Evolutionary conservation across 2,888 invertebrate species (phyloP).

Genomic region (Calliopum simillimum): DNA sequence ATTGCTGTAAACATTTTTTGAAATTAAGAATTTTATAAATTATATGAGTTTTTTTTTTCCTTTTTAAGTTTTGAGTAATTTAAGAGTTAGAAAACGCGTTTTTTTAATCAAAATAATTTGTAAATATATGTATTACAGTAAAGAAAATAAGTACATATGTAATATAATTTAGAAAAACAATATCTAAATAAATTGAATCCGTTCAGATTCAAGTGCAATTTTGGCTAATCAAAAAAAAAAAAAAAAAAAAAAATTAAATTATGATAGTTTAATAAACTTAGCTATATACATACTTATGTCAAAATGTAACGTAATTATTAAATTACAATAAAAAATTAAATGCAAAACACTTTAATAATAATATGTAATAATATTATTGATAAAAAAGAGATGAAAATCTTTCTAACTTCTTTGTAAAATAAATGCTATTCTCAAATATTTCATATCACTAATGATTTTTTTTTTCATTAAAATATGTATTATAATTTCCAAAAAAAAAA

Average conservation of each 20-base stretch:
- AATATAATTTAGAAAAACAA: too few species aligned
- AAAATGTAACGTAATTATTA: neutral
- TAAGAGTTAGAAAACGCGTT: too few species aligned
- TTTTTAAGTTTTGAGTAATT: too few species aligned
- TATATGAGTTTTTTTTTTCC: too few species aligned
- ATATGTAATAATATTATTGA: neutral
- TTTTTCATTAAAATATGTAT: too few species aligned
- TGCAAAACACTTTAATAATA: neutral
- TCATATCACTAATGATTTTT: too few species aligned
- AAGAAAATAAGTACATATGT: too few species aligned
- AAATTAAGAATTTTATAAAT: too few species aligned
- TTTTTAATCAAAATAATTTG: too few species aligned
- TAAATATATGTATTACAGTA: too few species aligned
- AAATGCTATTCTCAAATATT: slow-evolving; percentile 13
- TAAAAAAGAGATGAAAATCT: neutral
- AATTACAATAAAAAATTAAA: neutral
- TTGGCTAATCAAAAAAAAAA: slow-evolving; percentile 48
- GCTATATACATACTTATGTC: neutral
- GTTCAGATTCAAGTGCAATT: slow-evolving; percentile 53
- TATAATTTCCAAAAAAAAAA: too few species aligned
- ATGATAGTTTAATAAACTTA: too few species aligned
- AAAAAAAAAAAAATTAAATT: slow-evolving; percentile 45
- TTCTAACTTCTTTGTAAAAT: slow-evolving; percentile 25
- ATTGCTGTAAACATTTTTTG: neutral
- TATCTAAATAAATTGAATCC: slow-evolving; percentile 46